phyloP scores from a whole-genome alignment of 30 jellyfish, hydroid and myxozoan species.

The Turritopsis dohrnii region DNA sequence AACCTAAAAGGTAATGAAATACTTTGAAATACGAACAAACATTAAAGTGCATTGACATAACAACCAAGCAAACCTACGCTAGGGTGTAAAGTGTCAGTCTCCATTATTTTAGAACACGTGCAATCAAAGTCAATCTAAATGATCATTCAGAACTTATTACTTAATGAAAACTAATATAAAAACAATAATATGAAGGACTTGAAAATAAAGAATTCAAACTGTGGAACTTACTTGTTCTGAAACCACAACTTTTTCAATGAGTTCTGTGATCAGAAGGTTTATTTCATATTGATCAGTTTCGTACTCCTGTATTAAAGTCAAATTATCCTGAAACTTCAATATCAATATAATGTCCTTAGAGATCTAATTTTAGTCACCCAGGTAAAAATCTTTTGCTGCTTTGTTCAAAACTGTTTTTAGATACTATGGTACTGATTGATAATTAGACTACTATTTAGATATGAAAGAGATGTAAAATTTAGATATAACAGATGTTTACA shows the following conservation, averaged over 20 bases:
- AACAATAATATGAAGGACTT: background rate
- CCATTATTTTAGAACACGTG: background rate
- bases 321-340: background rate
- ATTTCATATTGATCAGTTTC: background rate
- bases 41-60: background rate
- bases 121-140: background rate
- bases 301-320: background rate
- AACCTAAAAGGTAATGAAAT: background rate
- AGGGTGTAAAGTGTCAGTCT: background rate
- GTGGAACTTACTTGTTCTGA: background rate
- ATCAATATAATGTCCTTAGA: background rate
- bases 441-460: background rate
- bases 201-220: background rate
- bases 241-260: background rate
- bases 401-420: background rate
- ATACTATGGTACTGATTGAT: background rate
- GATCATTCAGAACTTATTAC: background rate
- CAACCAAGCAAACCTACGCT: background rate
- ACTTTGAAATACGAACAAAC: background rate
- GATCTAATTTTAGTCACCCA: background rate
- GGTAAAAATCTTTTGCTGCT: background rate
- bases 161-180: background rate
- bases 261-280: background rate
- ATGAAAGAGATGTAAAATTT: background rate
- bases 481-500: no score